phyloP scores from a whole-genome alignment of 2,888 invertebrate genomes.

The Drosophila tanythrix region DNA sequence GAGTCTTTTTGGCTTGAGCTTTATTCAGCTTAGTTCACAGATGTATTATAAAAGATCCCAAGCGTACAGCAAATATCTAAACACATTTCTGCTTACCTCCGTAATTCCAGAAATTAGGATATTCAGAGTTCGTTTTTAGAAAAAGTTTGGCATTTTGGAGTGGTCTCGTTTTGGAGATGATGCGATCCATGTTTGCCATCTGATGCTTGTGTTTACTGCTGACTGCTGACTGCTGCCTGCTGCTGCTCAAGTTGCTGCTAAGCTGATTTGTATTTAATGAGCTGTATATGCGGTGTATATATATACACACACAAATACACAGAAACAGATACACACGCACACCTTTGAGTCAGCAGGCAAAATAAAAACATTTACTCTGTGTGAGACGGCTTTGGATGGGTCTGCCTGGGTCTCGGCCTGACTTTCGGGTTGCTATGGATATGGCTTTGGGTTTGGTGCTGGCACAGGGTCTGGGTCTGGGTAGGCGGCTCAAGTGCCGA shows the following conservation, averaged over 20 bases:
- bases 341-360: constrained; percentile 38
- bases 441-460: constrained; percentile 4
- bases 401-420: constrained; percentile 7
- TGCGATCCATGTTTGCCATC: constrained; percentile 38
- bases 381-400: constrained; percentile 11
- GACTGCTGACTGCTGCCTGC: constrained; percentile 9
- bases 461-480: background rate
- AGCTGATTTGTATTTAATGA: constrained; percentile 79
- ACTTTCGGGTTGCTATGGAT: constrained; percentile 13
- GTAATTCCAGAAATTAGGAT: background rate
- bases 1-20: background rate
- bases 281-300: constrained; percentile 58
- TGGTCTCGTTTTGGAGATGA: constrained; percentile 8
- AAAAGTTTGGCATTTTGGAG: constrained; percentile 7
- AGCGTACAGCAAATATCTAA: background rate
- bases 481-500: constrained; percentile 32
- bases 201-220: constrained; percentile 13
- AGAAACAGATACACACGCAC: constrained; percentile 10
- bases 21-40: background rate
- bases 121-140: constrained; percentile 11
- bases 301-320: constrained; percentile 21
- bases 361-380: constrained; percentile 69
- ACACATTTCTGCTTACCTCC: background rate
- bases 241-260: constrained; percentile 56
- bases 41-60: background rate